A percentile compares a stretch with the other conserved stretches of the same genome.
These are phyloP conservation scores for Ammospiza nelsoni DNA, from an alignment of 2,113 vertebrate genomes.

Conservation along the genomic window DNA sequence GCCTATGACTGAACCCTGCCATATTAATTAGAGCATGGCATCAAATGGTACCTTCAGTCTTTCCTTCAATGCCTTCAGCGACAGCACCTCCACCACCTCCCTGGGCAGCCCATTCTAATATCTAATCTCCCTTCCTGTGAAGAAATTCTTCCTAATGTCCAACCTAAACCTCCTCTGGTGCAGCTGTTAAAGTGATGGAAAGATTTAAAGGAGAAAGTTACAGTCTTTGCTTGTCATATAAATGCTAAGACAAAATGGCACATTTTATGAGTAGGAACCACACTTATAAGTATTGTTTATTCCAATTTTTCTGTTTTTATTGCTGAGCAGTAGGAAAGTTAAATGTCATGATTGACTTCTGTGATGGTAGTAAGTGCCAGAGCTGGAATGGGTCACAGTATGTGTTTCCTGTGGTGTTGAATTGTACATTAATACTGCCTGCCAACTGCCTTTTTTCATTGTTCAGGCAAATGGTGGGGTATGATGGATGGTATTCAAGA, in stretches of 20 bases:
- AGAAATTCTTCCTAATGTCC: not conserved
- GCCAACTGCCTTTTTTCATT: not conserved
- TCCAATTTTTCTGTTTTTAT: not conserved
- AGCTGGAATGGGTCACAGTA: not conserved
- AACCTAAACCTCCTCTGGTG: not conserved
- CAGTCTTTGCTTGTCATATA: not conserved
- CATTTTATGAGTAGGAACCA: not conserved
- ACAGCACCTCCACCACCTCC: accelerated
- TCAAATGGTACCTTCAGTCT: not conserved
- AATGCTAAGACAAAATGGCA: not conserved
- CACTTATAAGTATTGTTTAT: not conserved
- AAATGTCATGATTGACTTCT: not conserved
- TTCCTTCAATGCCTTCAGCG: accelerated
- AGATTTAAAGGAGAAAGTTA: not conserved
- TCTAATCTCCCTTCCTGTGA: not conserved
- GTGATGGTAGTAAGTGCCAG: not conserved
- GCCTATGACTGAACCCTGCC: not conserved
- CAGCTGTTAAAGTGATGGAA: not conserved
- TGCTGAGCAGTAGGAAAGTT: not conserved
- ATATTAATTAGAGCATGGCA: too few species aligned
- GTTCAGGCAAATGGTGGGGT: not conserved
- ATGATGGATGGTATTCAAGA: not conserved
- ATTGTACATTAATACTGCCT: not conserved
- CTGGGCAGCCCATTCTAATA: not conserved
- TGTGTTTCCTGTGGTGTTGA: not conserved